A percentile compares a stretch with the other conserved stretches of the same genome.
phyloP scores from a whole-genome alignment of 2,113 vertebrate species.

The Potamarius usumacintae region DNA sequence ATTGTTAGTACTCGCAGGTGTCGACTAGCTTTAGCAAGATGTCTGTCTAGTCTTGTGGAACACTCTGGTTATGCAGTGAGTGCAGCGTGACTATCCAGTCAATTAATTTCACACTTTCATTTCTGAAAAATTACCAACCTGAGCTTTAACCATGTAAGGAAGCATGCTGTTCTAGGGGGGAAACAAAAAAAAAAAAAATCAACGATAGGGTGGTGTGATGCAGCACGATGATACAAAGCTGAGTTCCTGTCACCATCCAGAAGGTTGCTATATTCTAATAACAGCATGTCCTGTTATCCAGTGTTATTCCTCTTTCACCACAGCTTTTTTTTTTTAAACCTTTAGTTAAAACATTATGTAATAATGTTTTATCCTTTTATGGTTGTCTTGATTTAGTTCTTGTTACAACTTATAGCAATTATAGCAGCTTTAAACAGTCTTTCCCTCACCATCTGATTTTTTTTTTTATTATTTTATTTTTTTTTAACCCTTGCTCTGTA shows the following conservation, averaged over 20 bases:
- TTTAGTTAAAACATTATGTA: no score
- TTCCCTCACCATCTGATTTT: not conserved
- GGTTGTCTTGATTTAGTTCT: not conserved
- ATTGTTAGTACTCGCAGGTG: no score
- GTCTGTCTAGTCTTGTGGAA: no score
- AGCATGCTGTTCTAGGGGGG: not conserved
- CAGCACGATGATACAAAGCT: not conserved
- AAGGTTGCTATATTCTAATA: not conserved
- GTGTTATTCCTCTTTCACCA: not conserved
- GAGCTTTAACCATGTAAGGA: not conserved
- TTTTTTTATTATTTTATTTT: not conserved
- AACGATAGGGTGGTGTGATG: not conserved
- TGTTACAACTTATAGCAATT: not conserved
- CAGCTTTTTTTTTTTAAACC: not conserved
- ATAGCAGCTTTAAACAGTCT: not conserved
- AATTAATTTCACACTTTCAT: no score
- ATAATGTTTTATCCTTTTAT: not conserved
- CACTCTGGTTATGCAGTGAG: no score
- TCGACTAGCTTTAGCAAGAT: no score
- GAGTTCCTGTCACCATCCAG: not conserved
- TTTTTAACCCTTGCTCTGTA: no score
- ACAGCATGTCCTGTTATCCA: not conserved
- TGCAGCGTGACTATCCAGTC: no score
- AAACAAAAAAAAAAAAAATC: no score
- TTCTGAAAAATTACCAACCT: not conserved